Conservation (phyloP, 2,888 invertebrate species). For the Cataglyphis livida region DNA sequence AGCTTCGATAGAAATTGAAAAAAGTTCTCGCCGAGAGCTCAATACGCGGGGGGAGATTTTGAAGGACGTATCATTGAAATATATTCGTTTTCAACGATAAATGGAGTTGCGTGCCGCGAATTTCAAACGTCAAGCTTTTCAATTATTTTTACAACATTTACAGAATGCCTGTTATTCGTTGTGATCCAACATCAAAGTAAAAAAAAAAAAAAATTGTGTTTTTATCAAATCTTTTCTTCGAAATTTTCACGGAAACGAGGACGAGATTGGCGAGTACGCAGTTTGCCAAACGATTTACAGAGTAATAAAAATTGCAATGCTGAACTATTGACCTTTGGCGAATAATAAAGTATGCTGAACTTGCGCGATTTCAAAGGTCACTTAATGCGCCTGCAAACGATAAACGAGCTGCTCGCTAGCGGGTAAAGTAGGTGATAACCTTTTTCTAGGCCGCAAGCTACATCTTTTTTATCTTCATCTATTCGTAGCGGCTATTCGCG, state of each 20-base stretch:
- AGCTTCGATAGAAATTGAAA: neutral
- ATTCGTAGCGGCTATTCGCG: conserved; percentile 46
- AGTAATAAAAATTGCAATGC: conserved; percentile 26
- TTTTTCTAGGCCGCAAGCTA: conserved; percentile 54
- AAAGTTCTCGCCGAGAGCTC: neutral
- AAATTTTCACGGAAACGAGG: neutral
- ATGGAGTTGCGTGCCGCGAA: neutral
- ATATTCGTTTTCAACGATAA: neutral
- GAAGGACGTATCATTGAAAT: neutral
- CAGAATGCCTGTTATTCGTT: neutral
- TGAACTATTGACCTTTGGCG: conserved; percentile 50
- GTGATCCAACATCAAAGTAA: neutral
- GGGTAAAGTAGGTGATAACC: conserved; percentile 58
- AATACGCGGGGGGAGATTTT: conserved; percentile 5
- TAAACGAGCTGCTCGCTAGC: conserved; percentile 44
- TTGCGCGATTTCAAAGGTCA: conserved; percentile 54
- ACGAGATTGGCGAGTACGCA: neutral
- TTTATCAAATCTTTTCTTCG: conserved; percentile 1
- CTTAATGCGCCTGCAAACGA: conserved; percentile 56
- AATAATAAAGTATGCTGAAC: conserved; percentile 58
- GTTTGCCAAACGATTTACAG: neutral
- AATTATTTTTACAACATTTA: neutral
- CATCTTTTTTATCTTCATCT: conserved; percentile 52
- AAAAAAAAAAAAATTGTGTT: neutral
- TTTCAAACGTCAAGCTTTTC: neutral